Evolutionary conservation across 2,888 invertebrate species (phyloP).

Genomic region (Mesopsocus fuscifrons): DNA sequence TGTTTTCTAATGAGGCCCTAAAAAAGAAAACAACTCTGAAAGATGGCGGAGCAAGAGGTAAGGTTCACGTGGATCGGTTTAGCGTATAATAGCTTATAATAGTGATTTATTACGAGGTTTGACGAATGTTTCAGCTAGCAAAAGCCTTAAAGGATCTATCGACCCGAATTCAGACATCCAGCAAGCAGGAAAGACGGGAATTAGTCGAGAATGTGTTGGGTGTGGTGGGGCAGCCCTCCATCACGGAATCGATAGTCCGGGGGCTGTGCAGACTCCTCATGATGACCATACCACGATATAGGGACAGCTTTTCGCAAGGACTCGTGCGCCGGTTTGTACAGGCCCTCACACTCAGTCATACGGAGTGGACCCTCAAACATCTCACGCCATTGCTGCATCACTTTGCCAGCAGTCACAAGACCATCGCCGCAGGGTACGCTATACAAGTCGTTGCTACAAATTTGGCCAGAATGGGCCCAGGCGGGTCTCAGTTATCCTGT

Average conservation of each 20-base stretch:
- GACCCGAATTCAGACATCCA: conserved; percentile 50
- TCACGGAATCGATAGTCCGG: conserved; percentile 55
- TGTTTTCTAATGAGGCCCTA: too few relatives aligned
- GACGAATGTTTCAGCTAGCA: conserved; percentile 37
- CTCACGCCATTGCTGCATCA: conserved; percentile 42
- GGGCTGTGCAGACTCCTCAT: conserved; percentile 61
- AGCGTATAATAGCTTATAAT: background rate
- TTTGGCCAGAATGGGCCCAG: too few relatives aligned
- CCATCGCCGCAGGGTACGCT: conserved; percentile 49
- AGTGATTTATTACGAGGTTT: too few relatives aligned
- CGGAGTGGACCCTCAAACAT: conserved; percentile 48
- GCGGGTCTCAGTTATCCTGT: too few relatives aligned
- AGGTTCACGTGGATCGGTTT: conserved; percentile 27
- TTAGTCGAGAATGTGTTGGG: conserved; percentile 45
- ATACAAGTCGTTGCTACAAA: too few relatives aligned
- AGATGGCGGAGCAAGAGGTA: conserved; percentile 53
- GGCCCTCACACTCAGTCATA: conserved; percentile 42
- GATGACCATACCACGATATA: conserved; percentile 58
- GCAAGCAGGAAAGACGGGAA: conserved; percentile 45
- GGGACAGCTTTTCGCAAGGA: conserved; percentile 57
- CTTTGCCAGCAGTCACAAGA: conserved; percentile 40
- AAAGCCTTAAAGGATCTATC: conserved; percentile 54
- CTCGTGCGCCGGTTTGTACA: conserved; percentile 49
- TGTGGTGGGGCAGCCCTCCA: conserved; percentile 52
- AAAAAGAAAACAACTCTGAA: conserved; percentile 19